phyloP scores from a whole-genome alignment of 2,888 invertebrate species.

The Zootermopsis nevadensis region DNA sequence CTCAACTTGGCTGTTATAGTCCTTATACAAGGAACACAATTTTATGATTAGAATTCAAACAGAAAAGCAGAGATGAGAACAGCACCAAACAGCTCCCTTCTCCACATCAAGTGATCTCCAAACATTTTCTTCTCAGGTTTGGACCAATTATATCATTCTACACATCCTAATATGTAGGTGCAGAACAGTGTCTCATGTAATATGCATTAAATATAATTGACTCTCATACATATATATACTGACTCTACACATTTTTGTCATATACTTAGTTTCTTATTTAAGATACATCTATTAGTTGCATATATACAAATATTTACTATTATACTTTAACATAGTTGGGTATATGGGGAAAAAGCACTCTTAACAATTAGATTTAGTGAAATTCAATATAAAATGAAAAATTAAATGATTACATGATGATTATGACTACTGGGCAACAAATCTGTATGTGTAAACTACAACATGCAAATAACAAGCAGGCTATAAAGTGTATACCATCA shows the following conservation, averaged over 20 bases:
- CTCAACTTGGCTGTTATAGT: neutral
- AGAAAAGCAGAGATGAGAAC: neutral
- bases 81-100: neutral
- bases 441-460: too few relatives aligned
- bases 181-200: constrained; percentile 3
- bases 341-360: constrained; percentile 7
- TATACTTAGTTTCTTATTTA: constrained; percentile 22
- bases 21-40: neutral
- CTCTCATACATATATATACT: constrained; percentile 36
- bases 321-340: constrained; percentile 27
- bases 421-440: too few relatives aligned
- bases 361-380: neutral
- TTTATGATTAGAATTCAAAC: neutral
- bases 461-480: too few relatives aligned
- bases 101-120: neutral
- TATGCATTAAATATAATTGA: constrained; percentile 42
- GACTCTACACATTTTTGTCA: constrained; percentile 24
- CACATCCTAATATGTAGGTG: constrained; percentile 1
- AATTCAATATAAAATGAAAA: neutral
- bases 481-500: too few relatives aligned
- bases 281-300: constrained; percentile 17
- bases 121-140: neutral
- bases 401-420: too few relatives aligned
- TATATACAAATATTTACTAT: constrained; percentile 35
- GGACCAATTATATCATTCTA: neutral